Percentiles rank a stretch among this genome's conserved stretches.
Conservation (phyloP, 1,140 invertebrate species). For the Euschistus heros region DNA sequence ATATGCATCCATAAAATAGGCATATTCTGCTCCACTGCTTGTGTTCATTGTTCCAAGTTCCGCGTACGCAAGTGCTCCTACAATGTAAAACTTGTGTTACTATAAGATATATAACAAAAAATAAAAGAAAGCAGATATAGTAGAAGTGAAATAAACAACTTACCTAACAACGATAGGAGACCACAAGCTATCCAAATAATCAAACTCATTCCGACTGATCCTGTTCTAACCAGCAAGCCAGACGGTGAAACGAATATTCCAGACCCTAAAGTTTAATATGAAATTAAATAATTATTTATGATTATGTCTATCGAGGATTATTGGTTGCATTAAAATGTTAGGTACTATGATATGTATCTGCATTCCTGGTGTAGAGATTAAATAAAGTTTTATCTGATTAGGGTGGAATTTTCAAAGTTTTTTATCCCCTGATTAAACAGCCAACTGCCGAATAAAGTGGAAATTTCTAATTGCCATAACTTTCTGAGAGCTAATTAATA, state of each 20-base stretch:
- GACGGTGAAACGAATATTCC: conserved; percentile 97
- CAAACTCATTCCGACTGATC: conserved; percentile 88
- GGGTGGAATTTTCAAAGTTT: too few relatives aligned
- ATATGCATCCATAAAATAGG: conserved; percentile 84
- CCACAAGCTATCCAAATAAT: conserved; percentile 90
- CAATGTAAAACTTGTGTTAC: conserved; percentile 26
- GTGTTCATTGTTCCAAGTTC: conserved; percentile 89
- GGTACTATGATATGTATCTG: too few relatives aligned
- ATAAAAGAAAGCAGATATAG: neutral
- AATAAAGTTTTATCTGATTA: too few relatives aligned
- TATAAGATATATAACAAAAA: neutral
- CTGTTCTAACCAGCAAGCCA: conserved; percentile 80
- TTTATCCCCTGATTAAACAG: too few relatives aligned
- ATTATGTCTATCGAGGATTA: too few relatives aligned
- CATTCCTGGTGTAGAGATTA: too few relatives aligned
- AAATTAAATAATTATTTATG: too few relatives aligned
- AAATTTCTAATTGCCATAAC: too few relatives aligned
- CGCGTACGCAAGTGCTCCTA: conserved; percentile 82
- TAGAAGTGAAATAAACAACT: conserved; percentile 31
- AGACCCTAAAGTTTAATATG: conserved; percentile 50
- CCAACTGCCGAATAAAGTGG: too few relatives aligned
- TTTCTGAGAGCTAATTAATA: too few relatives aligned
- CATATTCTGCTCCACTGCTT: conserved; percentile 85
- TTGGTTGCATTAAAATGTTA: too few relatives aligned
- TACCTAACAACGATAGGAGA: conserved; percentile 77